Evolutionary conservation across 2,888 invertebrate genomes (phyloP).

Genomic region (Luffia ferchaultella): DNA sequence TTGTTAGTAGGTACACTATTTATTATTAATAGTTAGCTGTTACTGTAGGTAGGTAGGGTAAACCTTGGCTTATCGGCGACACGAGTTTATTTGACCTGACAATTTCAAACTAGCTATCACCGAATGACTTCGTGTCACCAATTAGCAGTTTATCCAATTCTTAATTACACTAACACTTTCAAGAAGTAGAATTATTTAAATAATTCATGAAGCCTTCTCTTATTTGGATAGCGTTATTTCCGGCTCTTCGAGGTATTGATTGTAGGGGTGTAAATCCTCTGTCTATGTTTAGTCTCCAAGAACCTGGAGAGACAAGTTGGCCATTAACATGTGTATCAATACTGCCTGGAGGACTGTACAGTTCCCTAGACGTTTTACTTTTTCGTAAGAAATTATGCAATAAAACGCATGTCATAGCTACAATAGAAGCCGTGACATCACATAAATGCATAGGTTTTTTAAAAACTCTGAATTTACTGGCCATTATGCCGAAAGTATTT

Average conservation of each 20-base stretch:
- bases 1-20: no score
- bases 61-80: no score
- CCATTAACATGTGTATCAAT: not conserved
- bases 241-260: constrained; percentile 9
- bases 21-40: no score
- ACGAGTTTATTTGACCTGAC: no score
- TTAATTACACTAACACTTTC: no score
- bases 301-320: not conserved
- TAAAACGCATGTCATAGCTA: constrained; percentile 9
- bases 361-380: constrained; percentile 11
- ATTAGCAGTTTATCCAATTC: no score
- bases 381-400: constrained; percentile 17
- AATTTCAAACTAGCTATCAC: no score
- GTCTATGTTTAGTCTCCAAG: constrained; percentile 4
- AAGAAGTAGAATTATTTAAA: no score
- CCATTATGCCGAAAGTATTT: constrained; percentile 9
- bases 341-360: constrained; percentile 1
- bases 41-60: no score
- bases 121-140: no score
- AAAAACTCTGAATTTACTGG: not conserved
- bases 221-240: constrained; percentile 4
- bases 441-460: not conserved
- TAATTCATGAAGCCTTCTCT: constrained; percentile 4
- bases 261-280: no score
- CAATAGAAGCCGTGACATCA: not conserved